phyloP scores from a whole-genome alignment of 2,797 vertebrate genomes.

The Poeciliopsis presidionis region DNA sequence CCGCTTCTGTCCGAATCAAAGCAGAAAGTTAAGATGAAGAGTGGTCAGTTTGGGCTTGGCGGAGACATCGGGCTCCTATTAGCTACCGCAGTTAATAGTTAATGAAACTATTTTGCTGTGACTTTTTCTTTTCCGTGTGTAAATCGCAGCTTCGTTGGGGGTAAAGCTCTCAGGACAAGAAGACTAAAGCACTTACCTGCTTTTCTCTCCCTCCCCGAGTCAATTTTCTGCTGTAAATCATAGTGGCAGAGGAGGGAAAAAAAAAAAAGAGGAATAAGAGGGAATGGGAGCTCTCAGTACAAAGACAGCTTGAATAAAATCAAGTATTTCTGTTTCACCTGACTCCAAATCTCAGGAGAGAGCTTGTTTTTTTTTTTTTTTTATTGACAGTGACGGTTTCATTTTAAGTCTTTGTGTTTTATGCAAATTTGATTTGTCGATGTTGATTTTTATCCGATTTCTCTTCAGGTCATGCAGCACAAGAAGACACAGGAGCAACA shows the following conservation, averaged over 20 bases:
- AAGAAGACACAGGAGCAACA: background rate
- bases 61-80: constrained; percentile 19
- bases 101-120: constrained; percentile 35
- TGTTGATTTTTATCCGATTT: background rate
- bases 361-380: background rate
- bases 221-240: constrained; percentile 62
- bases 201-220: constrained; percentile 45
- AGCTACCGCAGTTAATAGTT: background rate
- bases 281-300: constrained; percentile 42
- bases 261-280: constrained; percentile 29
- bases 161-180: constrained; percentile 32
- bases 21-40: constrained; percentile 3
- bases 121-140: constrained; percentile 2
- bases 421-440: background rate
- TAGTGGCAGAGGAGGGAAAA: constrained; percentile 20
- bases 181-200: constrained; percentile 45
- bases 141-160: constrained; percentile 11
- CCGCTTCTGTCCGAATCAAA: background rate
- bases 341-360: constrained; percentile 46
- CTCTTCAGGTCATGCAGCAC: background rate
- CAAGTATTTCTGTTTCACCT: constrained; percentile 60
- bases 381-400: constrained; percentile 48
- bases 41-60: background rate
- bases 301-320: constrained; percentile 63
- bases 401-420: background rate